Conservation (phyloP, 37 sponge, comb jelly and placozoan species). For the Crambe crambe region DNA sequence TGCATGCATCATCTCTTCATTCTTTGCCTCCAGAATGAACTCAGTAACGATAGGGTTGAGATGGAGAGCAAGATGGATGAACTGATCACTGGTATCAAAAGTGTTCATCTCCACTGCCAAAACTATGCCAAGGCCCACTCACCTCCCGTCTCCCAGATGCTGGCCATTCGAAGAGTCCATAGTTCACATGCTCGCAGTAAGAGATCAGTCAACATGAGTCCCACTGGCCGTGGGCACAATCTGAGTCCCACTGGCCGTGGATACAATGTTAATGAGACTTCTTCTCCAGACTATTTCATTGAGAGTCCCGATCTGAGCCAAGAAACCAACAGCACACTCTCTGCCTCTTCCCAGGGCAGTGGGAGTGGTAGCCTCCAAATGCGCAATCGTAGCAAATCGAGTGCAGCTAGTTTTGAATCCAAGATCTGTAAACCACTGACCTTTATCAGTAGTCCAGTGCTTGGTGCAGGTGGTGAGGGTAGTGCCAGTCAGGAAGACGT, state of each 20-base stretch:
- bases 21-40: neutral
- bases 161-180: neutral
- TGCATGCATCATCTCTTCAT: neutral
- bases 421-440: neutral
- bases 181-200: neutral
- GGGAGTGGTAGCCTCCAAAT: too few species aligned
- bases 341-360: too few species aligned
- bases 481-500: neutral
- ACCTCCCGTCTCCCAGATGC: too few species aligned
- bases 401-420: neutral
- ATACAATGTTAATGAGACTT: too few species aligned
- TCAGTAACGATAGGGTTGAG: neutral
- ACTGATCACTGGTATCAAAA: neutral
- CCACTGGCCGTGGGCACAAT: too few species aligned
- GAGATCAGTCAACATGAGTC: too few species aligned
- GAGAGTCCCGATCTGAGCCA: too few species aligned
- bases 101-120: neutral
- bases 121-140: too few species aligned
- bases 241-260: too few species aligned
- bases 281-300: too few species aligned
- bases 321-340: too few species aligned
- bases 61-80: neutral
- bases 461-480: neutral
- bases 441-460: neutral
- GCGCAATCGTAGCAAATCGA: neutral